Percentiles rank a stretch among this genome's conserved stretches.
Evolutionary conservation across 1,140 invertebrate genomes (phyloP).

Genomic region (Anoplolepis gracilipes): DNA sequence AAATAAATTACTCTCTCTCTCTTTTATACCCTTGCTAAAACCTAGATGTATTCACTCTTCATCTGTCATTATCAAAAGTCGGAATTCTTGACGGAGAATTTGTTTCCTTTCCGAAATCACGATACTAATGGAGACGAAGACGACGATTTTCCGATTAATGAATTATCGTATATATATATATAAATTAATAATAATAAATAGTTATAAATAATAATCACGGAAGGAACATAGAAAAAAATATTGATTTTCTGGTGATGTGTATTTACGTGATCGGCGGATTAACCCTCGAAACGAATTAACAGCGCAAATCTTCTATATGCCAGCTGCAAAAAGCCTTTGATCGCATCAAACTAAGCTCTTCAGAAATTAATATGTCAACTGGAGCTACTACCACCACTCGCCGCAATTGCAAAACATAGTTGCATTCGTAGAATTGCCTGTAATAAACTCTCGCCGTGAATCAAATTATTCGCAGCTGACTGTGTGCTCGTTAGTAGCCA

Average conservation of each 20-base stretch:
- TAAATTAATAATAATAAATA: neutral
- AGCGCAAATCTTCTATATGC: constrained; percentile 5
- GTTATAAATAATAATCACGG: neutral
- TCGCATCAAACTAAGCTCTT: constrained; percentile 16
- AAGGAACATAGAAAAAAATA: no score
- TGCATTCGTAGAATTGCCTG: neutral
- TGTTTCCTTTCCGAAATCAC: neutral
- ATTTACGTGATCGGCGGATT: neutral
- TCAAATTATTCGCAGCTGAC: constrained; percentile 18
- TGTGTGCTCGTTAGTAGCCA: neutral
- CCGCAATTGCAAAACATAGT: neutral
- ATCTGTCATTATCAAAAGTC: neutral
- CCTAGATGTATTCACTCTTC: neutral
- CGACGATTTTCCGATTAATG: neutral
- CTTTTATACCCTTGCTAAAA: neutral
- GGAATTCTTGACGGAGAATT: neutral
- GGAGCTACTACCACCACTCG: neutral
- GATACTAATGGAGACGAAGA: neutral
- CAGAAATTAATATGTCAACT: constrained; percentile 25
- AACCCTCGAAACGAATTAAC: constrained; percentile 14
- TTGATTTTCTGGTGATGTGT: neutral
- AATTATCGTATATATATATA: neutral
- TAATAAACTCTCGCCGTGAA: constrained; percentile 10
- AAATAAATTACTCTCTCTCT: constrained; percentile 37
- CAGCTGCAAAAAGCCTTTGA: constrained; percentile 21